phyloP scores from a whole-genome alignment of 2,888 invertebrate genomes.

The Argyra leucocephala region DNA sequence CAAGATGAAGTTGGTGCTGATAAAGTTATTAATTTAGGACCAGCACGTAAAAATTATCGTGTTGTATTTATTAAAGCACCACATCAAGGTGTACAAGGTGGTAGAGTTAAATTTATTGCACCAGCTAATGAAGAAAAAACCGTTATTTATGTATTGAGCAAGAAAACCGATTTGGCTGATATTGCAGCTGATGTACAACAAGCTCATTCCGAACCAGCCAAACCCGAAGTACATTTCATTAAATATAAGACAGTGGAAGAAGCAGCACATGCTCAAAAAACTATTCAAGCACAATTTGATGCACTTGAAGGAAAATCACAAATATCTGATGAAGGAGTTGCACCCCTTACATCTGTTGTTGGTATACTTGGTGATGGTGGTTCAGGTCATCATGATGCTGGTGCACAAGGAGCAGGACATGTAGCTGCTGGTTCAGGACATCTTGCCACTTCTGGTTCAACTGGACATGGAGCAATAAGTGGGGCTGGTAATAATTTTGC shows the following conservation, averaged over 20 bases:
- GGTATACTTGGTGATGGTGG: neutral
- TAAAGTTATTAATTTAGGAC: slow-evolving; percentile 28
- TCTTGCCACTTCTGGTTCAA: neutral
- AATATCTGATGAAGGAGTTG: slow-evolving; percentile 32
- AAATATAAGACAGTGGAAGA: slow-evolving; percentile 42
- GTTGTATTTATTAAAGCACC: slow-evolving; percentile 43
- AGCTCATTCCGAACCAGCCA: slow-evolving; percentile 33
- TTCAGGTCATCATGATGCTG: neutral
- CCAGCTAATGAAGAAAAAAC: slow-evolving; percentile 41
- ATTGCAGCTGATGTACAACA: slow-evolving; percentile 57
- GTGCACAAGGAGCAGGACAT: slow-evolving; percentile 18
- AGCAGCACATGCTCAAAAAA: slow-evolving; percentile 37
- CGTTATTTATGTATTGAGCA: slow-evolving; percentile 41
- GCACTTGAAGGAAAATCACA: slow-evolving; percentile 28
- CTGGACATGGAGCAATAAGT: slow-evolving; percentile 17
- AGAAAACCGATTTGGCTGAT: slow-evolving; percentile 37
- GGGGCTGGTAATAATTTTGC: slow-evolving; percentile 8
- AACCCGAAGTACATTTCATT: slow-evolving; percentile 43
- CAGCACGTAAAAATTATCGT: slow-evolving; percentile 40
- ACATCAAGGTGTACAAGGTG: slow-evolving; percentile 39
- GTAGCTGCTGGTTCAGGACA: slow-evolving; percentile 8
- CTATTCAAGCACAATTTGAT: slow-evolving; percentile 39
- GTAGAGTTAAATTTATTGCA: slow-evolving; percentile 32
- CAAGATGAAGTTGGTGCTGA: slow-evolving; percentile 32
- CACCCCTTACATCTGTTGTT: slow-evolving; percentile 35